Base-by-base conservation (phyloP, 2,113 vertebrate genomes). In the Oreochromis niloticus region DNA sequence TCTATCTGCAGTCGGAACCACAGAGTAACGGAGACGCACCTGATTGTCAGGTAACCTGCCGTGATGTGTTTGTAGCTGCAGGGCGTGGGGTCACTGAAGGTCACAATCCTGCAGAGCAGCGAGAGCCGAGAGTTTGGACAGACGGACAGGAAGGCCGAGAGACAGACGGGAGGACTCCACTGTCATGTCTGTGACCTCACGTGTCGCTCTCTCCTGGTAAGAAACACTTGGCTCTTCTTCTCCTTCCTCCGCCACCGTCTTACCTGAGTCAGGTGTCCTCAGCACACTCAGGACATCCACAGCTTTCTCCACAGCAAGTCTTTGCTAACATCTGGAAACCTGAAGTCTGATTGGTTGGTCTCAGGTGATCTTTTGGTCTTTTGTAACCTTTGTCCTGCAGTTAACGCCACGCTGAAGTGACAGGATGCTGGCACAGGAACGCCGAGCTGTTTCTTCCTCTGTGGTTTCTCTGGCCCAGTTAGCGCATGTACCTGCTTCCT, bases 41-140 rank as follows among this genome's bases (percentile, higher is more conserved):
- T 32, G 43, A 50, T 14, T 30, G 9, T 50, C 16, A 78, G 43
- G 16, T 50, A 50, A 78, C 10, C 27, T 78, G 46, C 24, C 0
- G 27, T 8, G 24, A 24, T 68, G 7, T 48, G 48, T 54, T 14
- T 88, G 10, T 52, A 98, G 98, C 93, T 97, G 80, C 94, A 97
- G 90, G 96, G 96, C 13, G 96, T 97, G 3, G 97, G 97, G 6
- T 95, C 97, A 7, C 96, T 99, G 90, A 98, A 98, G 95, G 99
- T 99, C 83, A 99, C 98, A 66, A 99, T 99, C 89, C 98, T 98
- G 95, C 98, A 96, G 90, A 97, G 97, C 95, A 98, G 97, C 0
- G 97, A 98, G 91, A 98, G 97, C 93, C 95, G 99, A 80, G 98
- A 97, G 68, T 98, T 99, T 34, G 97, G 97, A 48, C 89, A 81